Base-by-base conservation (phyloP, 2,888 invertebrate species). In the Tetragonisca angustula region DNA sequence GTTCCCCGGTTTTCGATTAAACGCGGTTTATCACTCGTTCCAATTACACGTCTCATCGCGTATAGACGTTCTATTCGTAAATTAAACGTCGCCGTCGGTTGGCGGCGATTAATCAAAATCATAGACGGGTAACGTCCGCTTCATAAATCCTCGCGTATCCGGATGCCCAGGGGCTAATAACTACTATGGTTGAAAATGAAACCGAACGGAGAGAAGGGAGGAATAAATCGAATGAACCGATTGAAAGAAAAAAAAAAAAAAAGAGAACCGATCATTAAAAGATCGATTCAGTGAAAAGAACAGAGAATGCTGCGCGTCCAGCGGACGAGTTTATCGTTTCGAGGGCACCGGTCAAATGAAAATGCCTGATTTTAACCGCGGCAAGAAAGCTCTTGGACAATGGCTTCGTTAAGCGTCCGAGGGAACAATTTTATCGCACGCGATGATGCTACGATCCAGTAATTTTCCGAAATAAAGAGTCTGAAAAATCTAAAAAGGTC, bases 311-410 rank as follows among this genome's bases (percentile, higher is more conserved):
- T 9, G 21, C 11, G 17, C 17, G 19, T 24, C 19, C n/a, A 19
- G 15, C 32, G 52, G 54, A 73, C 27, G 32, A 77, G 72, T 77
- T 72, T 77, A 50, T 74, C 59, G 74, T 74, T 67, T 59, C 65
- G 56, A 24, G 27, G 17, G 3, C 17, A 59, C 4, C 32, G 17
- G 43, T 21, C 27, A 4, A 19, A 49, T 67, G 56, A 76, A 76
- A 68, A 76, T 50, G 19, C 19, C 0, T 17, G 68, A 68, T 61
- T 70, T 36, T 61, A 70, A 50, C 32, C 68, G 6, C 21, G 72
- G 4, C 43, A 49, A 77, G 43, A 27, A 73, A 61, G 4, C 11
- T 21, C 32, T n/a, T 17, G 32, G 67, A 64, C 59, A 76, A 76
- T 69, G n/a, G 59, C 5, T 76, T 62, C 52, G 24, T 76, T 54